Base-by-base conservation (phyloP, 2,888 invertebrate genomes). In the Amblyjoppa fuscipennis region DNA sequence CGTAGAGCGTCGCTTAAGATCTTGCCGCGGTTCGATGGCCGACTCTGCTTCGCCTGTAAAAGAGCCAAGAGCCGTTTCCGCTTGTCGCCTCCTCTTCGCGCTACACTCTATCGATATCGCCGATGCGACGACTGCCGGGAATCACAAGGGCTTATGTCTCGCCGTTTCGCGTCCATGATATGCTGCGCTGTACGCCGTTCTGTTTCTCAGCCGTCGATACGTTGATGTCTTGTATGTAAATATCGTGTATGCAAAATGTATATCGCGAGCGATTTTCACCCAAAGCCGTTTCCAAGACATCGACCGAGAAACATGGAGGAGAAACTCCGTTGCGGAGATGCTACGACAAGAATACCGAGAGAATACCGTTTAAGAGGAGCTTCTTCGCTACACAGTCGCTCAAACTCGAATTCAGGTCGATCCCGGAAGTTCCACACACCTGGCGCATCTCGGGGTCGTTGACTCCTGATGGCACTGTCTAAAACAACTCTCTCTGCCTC, bases 371-470 rank as follows among this genome's bases (percentile, higher is more conserved):
- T 6, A 34, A 25, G 9, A 31, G 49, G 64, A 38, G n/a, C 49
- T n/a, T 34, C 38, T 41, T n/a, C 85, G 84, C 85, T 79, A 71
- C 85, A 86, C 85, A 88, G 89, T 90, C 90, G 89, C 87, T 91
- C 89, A 89, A 91, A 90, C 89, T 89, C 87, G 88, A 88, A 90
- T 90, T 90, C 89, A 82, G 89, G 89, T 88, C 88, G 90, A 90
- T 90, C 71, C 53, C 85, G 85, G 83, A 87, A 89, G 88, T 89
- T 88, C 80, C 79, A 51, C 49, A 79, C 85, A 83, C 82, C 79
- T 83, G 82, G 82, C 75, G 61, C 83, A 66, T 59, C 79, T 78
- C 51, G 56, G 59, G 71, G 71, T 71, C 61, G 66, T 80, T 80
- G 66, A 74, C 69, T 73, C 68, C 82, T 79, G 85, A 83, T 74